Evolutionary conservation across 2,797 vertebrate species (phyloP).

Genomic region (Cuculus canorus): DNA sequence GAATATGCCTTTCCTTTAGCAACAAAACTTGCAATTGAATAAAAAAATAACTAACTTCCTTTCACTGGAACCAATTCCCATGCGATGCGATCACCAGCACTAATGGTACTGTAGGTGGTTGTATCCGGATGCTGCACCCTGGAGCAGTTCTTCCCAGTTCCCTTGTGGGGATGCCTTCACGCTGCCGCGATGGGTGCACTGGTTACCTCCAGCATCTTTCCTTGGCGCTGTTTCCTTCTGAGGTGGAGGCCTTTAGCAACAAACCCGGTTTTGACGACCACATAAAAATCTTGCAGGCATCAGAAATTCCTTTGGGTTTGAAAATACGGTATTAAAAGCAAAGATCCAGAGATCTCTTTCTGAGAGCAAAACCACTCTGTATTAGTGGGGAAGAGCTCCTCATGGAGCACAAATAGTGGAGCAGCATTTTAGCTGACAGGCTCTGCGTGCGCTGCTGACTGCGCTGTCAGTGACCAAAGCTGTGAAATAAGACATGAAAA

Average conservation of each 20-base stretch:
- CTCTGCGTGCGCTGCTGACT: rapidly evolving
- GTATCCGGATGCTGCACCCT: not conserved
- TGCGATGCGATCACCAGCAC: not conserved
- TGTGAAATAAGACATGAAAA: not conserved
- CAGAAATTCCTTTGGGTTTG: not conserved
- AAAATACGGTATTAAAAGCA: not conserved
- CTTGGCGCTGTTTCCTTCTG: rapidly evolving
- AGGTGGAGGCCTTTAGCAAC: rapidly evolving
- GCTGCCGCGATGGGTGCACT: not conserved
- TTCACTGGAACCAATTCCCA: not conserved
- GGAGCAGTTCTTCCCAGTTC: not conserved
- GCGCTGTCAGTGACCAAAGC: not conserved
- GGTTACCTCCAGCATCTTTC: not conserved
- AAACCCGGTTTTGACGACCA: not conserved
- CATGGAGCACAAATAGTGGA: not conserved
- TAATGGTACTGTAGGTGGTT: not conserved
- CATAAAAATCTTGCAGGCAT: not conserved
- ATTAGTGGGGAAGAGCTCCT: not conserved
- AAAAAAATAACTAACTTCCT: not conserved
- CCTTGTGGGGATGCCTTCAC: too few relatives aligned
- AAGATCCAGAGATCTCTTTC: not conserved
- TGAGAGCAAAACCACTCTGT: not conserved
- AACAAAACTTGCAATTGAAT: not conserved
- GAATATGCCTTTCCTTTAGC: not conserved
- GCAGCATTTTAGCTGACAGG: not conserved